Evolutionary conservation across 2,888 invertebrate genomes (phyloP).

Genomic region (Campopleginae sp.): DNA sequence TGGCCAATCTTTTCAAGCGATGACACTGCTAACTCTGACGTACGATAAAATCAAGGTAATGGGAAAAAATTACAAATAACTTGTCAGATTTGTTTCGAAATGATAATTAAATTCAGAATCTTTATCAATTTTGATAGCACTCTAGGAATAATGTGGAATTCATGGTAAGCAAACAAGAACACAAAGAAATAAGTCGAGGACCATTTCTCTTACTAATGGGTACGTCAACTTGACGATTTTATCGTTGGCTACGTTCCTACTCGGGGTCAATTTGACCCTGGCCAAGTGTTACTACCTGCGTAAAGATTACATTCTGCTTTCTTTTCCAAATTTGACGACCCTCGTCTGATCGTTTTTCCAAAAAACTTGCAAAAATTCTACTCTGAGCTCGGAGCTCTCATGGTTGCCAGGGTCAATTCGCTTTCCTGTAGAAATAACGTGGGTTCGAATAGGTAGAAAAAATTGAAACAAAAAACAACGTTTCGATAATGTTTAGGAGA

Average conservation of each 20-base stretch:
- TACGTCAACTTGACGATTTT: conserved; percentile 30
- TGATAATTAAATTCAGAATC: neutral
- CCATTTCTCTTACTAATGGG: conserved; percentile 68
- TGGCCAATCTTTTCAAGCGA: conserved; percentile 77
- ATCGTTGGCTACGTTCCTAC: neutral
- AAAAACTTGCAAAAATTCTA: neutral
- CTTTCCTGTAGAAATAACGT: too few species aligned
- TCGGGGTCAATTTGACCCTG: neutral
- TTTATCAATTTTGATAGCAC: conserved; percentile 14
- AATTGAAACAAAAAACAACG: neutral
- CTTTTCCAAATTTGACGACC: too few species aligned
- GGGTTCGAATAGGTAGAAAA: neutral
- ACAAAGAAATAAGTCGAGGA: conserved; percentile 57
- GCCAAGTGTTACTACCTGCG: too few species aligned
- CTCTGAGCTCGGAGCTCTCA: too few species aligned
- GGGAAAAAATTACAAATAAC: neutral
- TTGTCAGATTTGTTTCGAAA: neutral
- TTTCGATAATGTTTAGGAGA: conserved; percentile 69
- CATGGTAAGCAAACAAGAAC: conserved; percentile 33
- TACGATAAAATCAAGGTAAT: conserved; percentile 69
- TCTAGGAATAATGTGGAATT: conserved; percentile 45
- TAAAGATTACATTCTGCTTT: too few species aligned
- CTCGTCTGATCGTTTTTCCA: too few species aligned
- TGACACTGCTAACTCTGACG: conserved; percentile 75
- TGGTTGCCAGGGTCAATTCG: too few species aligned